These are phyloP conservation scores for Cavia porcellus DNA, from an alignment of 2,113 vertebrate genomes.

Conservation along the genomic window DNA sequence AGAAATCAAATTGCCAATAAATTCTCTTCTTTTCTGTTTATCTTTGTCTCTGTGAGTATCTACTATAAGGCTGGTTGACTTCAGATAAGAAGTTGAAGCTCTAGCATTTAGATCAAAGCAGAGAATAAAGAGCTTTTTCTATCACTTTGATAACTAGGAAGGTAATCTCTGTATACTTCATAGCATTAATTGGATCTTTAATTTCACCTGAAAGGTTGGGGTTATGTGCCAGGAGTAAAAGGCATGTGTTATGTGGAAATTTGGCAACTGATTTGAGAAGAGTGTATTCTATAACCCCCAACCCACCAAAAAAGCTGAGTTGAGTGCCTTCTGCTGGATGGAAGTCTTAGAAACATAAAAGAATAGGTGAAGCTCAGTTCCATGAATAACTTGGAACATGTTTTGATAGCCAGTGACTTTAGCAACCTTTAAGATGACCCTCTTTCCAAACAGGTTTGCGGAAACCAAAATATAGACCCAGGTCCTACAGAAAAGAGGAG, in stretches of 20 bases:
- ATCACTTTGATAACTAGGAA: not conserved
- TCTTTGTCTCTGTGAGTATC: not conserved
- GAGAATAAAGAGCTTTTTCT: not conserved
- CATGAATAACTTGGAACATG: not conserved
- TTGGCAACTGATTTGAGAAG: not conserved
- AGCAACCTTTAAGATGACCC: not conserved
- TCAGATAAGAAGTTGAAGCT: not conserved
- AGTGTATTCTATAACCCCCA: not conserved
- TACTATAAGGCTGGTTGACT: not conserved
- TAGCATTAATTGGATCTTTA: not conserved
- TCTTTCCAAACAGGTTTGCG: not conserved
- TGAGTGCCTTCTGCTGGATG: not conserved
- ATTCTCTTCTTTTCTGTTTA: not conserved
- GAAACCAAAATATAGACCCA: not conserved
- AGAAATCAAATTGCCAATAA: not conserved
- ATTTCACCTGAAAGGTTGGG: not conserved
- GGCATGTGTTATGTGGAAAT: not conserved
- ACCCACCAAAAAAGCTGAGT: not conserved
- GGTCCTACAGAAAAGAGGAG: not conserved
- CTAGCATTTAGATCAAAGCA: not conserved
- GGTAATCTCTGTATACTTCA: not conserved
- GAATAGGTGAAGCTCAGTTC: not conserved
- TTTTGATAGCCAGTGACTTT: not conserved
- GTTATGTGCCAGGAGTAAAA: not conserved
- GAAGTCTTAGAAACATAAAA: not conserved